Conservation (phyloP, 2,888 invertebrate genomes). For the Drosophila setosimentum region DNA sequence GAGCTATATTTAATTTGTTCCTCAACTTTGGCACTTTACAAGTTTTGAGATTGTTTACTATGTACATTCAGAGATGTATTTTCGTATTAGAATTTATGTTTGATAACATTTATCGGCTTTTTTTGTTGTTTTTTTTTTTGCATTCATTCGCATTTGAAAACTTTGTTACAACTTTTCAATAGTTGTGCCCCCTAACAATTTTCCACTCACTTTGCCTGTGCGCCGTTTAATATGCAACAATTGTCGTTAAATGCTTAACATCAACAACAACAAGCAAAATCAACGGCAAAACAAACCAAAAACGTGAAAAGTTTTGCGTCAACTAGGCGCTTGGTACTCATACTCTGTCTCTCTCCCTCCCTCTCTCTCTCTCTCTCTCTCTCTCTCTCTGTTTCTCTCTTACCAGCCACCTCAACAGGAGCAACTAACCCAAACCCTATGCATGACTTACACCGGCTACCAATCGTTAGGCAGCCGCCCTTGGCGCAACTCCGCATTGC, state of each 20-base stretch:
- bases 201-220: conserved; percentile 53
- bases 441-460: conserved; percentile 7
- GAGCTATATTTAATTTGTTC: not conserved
- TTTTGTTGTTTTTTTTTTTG: not conserved
- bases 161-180: conserved; percentile 49
- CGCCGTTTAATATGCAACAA: conserved; percentile 69
- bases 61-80: not conserved
- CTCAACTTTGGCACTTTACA: not conserved
- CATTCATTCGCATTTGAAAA: conserved; percentile 11
- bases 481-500: conserved; percentile 32
- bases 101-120: not conserved
- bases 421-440: not conserved
- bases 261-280: conserved; percentile 26
- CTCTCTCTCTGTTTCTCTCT: not conserved
- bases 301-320: conserved; percentile 66
- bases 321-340: conserved; percentile 2
- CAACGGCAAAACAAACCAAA: conserved; percentile 56
- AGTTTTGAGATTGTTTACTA: not conserved
- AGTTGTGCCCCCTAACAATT: conserved; percentile 26
- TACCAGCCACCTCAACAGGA: not conserved
- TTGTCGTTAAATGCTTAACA: conserved; percentile 66
- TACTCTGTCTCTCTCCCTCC: not conserved
- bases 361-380: not conserved
- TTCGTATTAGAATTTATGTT: conserved; percentile 5
- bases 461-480: conserved; percentile 44